A percentile compares a stretch with the other conserved stretches of the same genome.
Evolutionary conservation across 1,140 invertebrate species (phyloP).

Genomic region (Sycophaga agraensis): DNA sequence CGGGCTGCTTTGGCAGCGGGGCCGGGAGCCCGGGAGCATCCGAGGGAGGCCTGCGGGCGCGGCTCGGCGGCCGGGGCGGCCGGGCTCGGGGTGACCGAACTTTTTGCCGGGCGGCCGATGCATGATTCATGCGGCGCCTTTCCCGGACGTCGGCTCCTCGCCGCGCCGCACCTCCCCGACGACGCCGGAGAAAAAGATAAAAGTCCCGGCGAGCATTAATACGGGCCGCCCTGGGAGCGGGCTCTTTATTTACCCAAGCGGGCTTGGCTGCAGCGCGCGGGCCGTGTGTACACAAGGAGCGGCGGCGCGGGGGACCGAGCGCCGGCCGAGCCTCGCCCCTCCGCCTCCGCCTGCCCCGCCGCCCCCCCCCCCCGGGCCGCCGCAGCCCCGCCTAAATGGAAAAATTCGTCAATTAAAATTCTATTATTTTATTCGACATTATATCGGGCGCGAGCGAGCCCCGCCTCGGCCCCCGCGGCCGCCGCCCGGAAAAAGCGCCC

Average conservation of each 20-base stretch:
- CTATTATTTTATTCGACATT: conserved; percentile 29
- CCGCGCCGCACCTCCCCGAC: background rate
- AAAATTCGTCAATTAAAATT: conserved; percentile 26
- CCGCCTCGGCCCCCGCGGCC: too few species aligned
- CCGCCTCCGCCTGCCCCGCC: too few species aligned
- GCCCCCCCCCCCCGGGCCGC: too few species aligned
- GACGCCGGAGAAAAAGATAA: too few species aligned
- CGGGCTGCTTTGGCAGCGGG: too few species aligned
- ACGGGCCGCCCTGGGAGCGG: conserved; percentile 27
- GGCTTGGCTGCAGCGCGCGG: background rate
- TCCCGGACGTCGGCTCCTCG: background rate
- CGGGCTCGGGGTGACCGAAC: too few species aligned
- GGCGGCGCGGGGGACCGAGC: background rate
- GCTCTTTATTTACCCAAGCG: conserved; percentile 30
- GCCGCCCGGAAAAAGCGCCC: background rate
- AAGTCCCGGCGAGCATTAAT: conserved; percentile 25
- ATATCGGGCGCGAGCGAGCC: too few species aligned
- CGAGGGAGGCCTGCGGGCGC: too few species aligned
- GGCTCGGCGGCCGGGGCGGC: too few species aligned
- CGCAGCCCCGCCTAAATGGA: background rate
- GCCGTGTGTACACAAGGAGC: background rate
- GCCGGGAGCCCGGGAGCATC: too few species aligned
- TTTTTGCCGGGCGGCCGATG: conserved; percentile 21
- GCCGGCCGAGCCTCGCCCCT: too few species aligned
- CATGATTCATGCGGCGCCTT: conserved; percentile 19